Evolutionary conservation across 2,797 vertebrate species (phyloP), one percentile per base, ranked within the genome.

Genomic region (Pseudomugil tenellus): DNA sequence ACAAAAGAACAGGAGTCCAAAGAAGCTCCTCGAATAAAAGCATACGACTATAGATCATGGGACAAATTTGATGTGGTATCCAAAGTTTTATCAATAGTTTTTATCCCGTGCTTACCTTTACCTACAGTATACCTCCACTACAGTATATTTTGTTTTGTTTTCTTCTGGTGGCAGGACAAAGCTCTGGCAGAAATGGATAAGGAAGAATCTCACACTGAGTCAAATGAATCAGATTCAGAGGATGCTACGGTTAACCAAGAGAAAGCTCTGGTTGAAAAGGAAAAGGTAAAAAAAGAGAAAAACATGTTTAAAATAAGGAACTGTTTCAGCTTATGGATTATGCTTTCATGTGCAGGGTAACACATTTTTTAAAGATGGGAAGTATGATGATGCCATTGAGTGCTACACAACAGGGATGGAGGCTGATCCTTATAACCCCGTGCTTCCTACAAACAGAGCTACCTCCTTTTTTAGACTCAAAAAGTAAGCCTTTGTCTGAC

Each of bases 1-100:
- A 82, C 77, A 0, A 93, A 88, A 9, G 84, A 91, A 13, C 93
- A 95, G 68, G 74, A 79, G 6, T 70, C 91, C 37, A 93, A 91
- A 70, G 92, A 94, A 75, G 89, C 87, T 0, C 64, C 72, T 0
- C 95, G 94, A 72, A 96, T 97, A 58, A 98, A 96, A 78, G 94
- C 95, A 11, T 95, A 92, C 0, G 97, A 98, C 87, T 99, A 99
- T 87, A 92, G 93, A 58, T 95, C 96, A 0, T 99, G 98, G 98
- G 96, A 96, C 82, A 98, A 95, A 83, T 96, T 99, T 78, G 95
- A 98, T 78, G 97, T 97, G 96, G 97, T 99, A 88, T 84, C 84
- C 37, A 2, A 41, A n/a, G 12, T 2, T n/a, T n/a, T 3, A 3
- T 55, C 13, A 26, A 0, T 13, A 21, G 39, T 0, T 19, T 43